Percentiles rank a stretch among this genome's conserved stretches.
phyloP scores from a whole-genome alignment of 2,113 vertebrate species.

The Nycticryphes semicollaris region DNA sequence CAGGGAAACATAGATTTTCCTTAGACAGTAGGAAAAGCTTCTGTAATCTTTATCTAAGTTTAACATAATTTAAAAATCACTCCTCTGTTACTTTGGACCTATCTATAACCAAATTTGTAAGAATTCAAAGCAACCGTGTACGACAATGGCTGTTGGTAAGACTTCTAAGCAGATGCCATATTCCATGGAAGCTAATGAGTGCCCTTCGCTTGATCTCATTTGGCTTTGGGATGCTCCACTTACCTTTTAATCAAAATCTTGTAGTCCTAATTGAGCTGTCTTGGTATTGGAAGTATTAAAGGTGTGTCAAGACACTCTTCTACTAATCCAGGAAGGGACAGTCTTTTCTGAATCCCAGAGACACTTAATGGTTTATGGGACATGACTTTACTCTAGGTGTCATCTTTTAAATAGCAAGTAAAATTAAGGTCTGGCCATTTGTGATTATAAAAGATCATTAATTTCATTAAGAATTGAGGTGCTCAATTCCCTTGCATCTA shows the following conservation, averaged over 20 bases:
- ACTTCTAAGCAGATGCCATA: background rate
- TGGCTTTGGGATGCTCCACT: constrained; percentile 51
- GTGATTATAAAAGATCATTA: constrained; percentile 66
- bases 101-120: background rate
- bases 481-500: constrained; percentile 62
- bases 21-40: background rate
- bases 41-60: background rate
- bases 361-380: constrained; percentile 57
- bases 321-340: constrained; percentile 55
- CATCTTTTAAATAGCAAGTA: constrained; percentile 70
- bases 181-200: background rate
- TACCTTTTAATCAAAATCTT: constrained; percentile 68
- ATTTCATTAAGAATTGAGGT: constrained; percentile 67
- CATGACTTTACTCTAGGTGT: constrained; percentile 63
- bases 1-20: background rate
- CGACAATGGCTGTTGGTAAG: background rate
- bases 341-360: constrained; percentile 52
- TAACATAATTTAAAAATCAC: background rate
- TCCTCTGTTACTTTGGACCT: background rate
- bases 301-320: constrained; percentile 39
- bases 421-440: constrained; percentile 70
- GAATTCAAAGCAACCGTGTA: background rate
- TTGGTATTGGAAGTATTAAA: constrained; percentile 52
- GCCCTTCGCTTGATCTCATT: constrained; percentile 44
- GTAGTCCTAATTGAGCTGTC: constrained; percentile 63